These are phyloP conservation scores for Rhagonycha lutea DNA, from an alignment of 2,888 invertebrate species.

Conservation along the genomic window DNA sequence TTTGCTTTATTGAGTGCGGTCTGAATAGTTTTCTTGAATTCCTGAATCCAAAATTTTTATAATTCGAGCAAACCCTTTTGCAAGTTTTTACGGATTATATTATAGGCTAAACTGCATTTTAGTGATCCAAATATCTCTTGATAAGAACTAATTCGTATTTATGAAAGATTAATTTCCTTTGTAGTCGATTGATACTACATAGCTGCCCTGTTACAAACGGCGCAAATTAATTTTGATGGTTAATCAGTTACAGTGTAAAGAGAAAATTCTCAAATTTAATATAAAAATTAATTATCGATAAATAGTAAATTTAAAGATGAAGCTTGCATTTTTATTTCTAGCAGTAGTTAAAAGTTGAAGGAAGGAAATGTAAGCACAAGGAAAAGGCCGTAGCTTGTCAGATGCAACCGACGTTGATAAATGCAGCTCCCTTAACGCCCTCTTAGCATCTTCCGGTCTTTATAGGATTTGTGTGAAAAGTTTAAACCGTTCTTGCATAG, in stretches of 20 bases:
- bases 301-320: background rate
- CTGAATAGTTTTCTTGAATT: too few relatives aligned
- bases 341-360: background rate
- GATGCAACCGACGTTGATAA: slow-evolving; percentile 25
- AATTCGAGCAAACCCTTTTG: background rate
- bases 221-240: background rate
- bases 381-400: slow-evolving; percentile 23
- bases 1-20: too few relatives aligned
- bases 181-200: background rate
- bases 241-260: background rate
- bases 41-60: background rate
- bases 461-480: slow-evolving; percentile 13
- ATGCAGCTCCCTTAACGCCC: slow-evolving; percentile 19
- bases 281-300: background rate
- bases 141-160: background rate
- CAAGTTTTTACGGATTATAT: background rate
- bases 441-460: slow-evolving; percentile 18
- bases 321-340: slow-evolving; percentile 1
- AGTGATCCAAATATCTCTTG: background rate
- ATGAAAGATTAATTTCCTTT: background rate
- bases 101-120: background rate
- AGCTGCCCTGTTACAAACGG: background rate
- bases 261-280: background rate
- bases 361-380: slow-evolving; percentile 16
- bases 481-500: background rate